Evolutionary conservation across 2,888 invertebrate genomes (phyloP).

Genomic region (Phorcus lineatus): DNA sequence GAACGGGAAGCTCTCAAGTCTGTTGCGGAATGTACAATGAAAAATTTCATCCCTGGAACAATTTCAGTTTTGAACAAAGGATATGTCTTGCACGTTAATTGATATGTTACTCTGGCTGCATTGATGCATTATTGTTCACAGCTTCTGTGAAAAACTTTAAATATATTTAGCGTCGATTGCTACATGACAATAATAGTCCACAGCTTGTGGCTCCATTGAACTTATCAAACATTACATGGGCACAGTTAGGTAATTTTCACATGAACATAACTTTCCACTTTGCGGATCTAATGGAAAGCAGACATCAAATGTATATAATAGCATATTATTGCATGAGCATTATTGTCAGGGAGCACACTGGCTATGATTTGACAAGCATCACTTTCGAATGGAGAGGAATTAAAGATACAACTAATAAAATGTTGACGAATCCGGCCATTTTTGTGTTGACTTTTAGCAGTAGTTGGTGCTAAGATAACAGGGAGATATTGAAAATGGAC

Average conservation of each 20-base stretch:
- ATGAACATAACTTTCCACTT: constrained; percentile 16
- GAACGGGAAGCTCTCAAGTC: not conserved
- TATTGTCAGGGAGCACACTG: too few relatives aligned
- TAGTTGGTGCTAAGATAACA: not conserved
- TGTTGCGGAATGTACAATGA: not conserved
- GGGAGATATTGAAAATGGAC: too few relatives aligned
- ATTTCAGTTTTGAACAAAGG: not conserved
- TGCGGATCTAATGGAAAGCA: not conserved
- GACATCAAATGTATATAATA: constrained; percentile 9
- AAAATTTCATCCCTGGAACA: not conserved
- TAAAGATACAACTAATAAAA: not conserved
- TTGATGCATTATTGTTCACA: not conserved
- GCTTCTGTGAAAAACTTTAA: not conserved
- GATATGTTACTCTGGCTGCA: not conserved
- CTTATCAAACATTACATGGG: not conserved
- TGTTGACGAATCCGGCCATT: not conserved
- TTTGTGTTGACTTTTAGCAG: not conserved
- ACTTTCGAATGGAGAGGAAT: not conserved
- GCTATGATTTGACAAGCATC: too few relatives aligned
- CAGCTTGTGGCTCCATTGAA: not conserved
- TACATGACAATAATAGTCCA: not conserved
- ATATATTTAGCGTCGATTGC: not conserved
- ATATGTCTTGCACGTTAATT: not conserved
- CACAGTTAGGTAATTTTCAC: constrained; percentile 2
- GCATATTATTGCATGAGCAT: not conserved